Base-by-base conservation (phyloP, 2,888 invertebrate species). In the Lithophane ornitopus region DNA sequence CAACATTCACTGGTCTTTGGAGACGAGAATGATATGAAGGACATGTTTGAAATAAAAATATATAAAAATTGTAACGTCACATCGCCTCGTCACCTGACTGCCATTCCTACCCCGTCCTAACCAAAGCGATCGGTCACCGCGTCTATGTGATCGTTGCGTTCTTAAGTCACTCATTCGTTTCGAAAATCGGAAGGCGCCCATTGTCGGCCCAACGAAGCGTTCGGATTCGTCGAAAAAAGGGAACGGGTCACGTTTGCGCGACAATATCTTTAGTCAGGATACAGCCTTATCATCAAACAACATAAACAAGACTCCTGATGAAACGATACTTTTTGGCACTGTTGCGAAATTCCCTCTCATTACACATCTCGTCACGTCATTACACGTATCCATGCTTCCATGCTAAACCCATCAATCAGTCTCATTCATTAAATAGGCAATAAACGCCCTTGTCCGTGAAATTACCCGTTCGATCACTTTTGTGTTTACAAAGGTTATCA, bases 401-500 rank as follows among this genome's bases (percentile, higher is more conserved):
- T 56, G 52, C 59, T 26, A 65, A 69, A 41, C 34, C 22, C 75
- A 78, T 74, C 70, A 58, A 82, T 75, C 79, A 82, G 66, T 62
- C 19, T 62, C 61, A 19, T 67, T n/a, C 59, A 81, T 77, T 49
- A 61, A 72, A 66, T 68, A 74, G 44, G 70, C 74, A 76, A 84
- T 82, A 80, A 82, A 54, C 78, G 88, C 88, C 93, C 92, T 94
- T 92, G 93, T 82, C 92, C 93, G 84, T 94, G 93, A 94, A 94
- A 93, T 92, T 89, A 78, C 74, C 78, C 92, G 91, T 86, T 93
- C 93, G 89, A 94, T 94, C 94, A 93, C 88, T 87, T 79, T n/a
- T 83, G 72, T 95, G 91, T 95, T 94, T 94, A 90, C 88, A 68
- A 79, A 91, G 89, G 87, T 93, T 93, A 94, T 94, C 94, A 90